Conservation (phyloP, 2,113 vertebrate species). For the Balaenoptera acutorostrata region DNA sequence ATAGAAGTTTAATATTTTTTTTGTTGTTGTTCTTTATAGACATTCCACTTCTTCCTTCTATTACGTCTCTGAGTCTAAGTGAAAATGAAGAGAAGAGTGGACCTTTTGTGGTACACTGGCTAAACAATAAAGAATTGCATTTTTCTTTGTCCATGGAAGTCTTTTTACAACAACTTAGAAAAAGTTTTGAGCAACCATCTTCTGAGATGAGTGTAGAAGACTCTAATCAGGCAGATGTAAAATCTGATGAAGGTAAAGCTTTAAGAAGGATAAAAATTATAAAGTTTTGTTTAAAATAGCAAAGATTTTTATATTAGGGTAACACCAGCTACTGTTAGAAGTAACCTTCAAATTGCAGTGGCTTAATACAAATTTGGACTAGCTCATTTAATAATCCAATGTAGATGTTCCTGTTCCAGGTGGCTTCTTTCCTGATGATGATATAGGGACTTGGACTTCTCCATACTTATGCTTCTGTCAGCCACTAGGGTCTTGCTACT, state of each 20-base stretch:
- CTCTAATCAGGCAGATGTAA: constrained; percentile 75
- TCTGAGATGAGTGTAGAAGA: constrained; percentile 81
- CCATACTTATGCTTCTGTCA: not conserved
- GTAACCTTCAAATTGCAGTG: not conserved
- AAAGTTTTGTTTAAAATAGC: not conserved
- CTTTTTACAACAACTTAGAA: constrained; percentile 92
- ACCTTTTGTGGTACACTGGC: constrained; percentile 96
- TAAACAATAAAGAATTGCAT: constrained; percentile 98
- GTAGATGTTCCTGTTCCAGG: not conserved
- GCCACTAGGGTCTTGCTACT: not conserved
- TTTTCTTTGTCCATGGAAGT: constrained; percentile 97
- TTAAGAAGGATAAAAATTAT: constrained; percentile 25
- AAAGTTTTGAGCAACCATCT: constrained; percentile 88
- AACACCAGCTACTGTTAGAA: not conserved
- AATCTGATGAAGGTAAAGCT: constrained; percentile 87
- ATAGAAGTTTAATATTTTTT: constrained; percentile 17
- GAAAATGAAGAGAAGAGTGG: constrained; percentile 92
- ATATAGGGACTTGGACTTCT: not conserved
- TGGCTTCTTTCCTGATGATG: not conserved
- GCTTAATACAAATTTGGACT: not conserved
- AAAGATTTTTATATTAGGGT: not conserved
- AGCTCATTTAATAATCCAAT: not conserved
- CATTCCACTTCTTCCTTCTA: constrained; percentile 97
- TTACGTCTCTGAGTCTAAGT: constrained; percentile 89
- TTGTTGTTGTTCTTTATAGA: constrained; percentile 79